Evolutionary conservation across 2,113 vertebrate genomes (phyloP).

Genomic region (Cnemophilus loriae): DNA sequence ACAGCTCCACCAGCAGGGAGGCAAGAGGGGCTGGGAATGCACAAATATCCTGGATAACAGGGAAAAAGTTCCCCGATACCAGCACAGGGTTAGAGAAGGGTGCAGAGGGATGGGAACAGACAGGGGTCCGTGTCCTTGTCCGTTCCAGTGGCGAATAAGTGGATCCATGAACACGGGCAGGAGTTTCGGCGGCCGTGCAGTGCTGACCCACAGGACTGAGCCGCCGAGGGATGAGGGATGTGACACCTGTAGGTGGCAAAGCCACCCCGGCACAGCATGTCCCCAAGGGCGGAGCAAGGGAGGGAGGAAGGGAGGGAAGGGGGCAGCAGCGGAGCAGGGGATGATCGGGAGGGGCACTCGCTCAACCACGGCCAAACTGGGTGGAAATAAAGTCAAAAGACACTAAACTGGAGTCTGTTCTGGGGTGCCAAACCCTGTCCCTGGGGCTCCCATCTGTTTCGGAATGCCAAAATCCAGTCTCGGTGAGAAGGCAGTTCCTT

Average conservation of each 20-base stretch:
- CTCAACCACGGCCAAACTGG: fast-evolving
- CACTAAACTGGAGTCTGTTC: neutral
- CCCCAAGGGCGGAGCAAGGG: neutral
- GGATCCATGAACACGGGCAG: slow-evolving; percentile 92
- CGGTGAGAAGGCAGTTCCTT: neutral
- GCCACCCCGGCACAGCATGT: fast-evolving
- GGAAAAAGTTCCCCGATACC: fast-evolving
- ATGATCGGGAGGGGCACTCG: neutral
- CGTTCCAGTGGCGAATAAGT: slow-evolving; percentile 90
- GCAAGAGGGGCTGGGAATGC: neutral
- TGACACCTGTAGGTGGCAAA: neutral
- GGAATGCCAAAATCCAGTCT: neutral
- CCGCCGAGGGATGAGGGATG: fast-evolving
- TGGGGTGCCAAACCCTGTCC: neutral
- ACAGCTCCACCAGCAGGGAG: neutral
- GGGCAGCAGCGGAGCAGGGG: fast-evolving
- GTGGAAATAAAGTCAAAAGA: slow-evolving; percentile 12
- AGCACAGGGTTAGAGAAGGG: fast-evolving
- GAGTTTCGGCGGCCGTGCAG: slow-evolving; percentile 85
- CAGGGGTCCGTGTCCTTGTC: neutral
- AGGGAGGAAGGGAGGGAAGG: neutral
- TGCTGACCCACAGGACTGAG: slow-evolving; percentile 76
- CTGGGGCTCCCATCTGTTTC: neutral
- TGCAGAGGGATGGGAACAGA: neutral
- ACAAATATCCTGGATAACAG: neutral